A percentile compares a stretch with the other conserved stretches of the same genome.
These are phyloP conservation scores for Bombus fervidus DNA, from an alignment of 1,140 invertebrate species.

Conservation along the genomic window DNA sequence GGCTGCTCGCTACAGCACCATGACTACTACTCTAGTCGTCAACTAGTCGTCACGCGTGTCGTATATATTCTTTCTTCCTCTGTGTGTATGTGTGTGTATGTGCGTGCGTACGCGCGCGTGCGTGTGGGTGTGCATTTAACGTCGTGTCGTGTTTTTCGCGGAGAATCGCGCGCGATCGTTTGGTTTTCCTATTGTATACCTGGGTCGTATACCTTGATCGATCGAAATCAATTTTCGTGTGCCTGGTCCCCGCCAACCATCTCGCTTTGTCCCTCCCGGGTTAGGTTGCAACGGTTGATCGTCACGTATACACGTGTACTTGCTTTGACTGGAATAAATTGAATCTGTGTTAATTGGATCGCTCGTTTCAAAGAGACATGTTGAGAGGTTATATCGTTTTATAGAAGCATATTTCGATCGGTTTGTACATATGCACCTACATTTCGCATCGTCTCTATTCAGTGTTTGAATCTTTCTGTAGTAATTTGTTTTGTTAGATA, in stretches of 20 bases:
- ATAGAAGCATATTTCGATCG: not conserved
- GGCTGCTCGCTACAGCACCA: conserved; percentile 26
- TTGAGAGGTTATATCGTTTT: conserved; percentile 13
- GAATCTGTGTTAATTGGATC: conserved; percentile 8
- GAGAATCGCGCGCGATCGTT: not conserved
- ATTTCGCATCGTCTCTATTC: not conserved
- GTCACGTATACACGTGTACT: not conserved
- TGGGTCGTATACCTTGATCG: not conserved
- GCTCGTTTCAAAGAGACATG: conserved; percentile 1
- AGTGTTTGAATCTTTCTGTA: not conserved
- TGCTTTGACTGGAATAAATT: not conserved
- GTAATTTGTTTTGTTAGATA: not conserved
- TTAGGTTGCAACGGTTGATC: conserved; percentile 3
- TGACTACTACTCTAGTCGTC: conserved; percentile 51
- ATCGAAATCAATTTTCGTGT: conserved; percentile 33
- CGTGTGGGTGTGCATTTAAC: not conserved
- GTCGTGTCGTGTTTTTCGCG: not conserved
- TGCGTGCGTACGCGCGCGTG: no score
- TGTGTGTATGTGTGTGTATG: not conserved
- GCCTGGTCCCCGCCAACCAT: not conserved
- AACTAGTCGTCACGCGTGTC: conserved; percentile 49
- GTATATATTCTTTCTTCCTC: not conserved
- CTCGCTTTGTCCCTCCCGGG: no score
- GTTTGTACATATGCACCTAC: not conserved
- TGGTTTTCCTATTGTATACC: not conserved